Evolutionary conservation across 2,888 invertebrate genomes (phyloP).

Genomic region (Bruchidius siliquastri): DNA sequence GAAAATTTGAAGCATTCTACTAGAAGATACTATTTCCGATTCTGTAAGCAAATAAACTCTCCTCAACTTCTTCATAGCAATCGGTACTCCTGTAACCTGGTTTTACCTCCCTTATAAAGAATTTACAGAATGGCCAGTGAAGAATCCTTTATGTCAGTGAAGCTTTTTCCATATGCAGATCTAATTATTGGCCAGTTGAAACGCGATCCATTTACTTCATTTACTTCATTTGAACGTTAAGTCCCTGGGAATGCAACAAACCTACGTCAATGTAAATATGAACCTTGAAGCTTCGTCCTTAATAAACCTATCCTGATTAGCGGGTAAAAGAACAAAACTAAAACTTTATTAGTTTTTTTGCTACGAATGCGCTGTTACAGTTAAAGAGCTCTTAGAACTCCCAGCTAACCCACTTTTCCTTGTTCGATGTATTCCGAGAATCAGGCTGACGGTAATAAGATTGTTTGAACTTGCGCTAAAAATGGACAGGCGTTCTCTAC

Average conservation of each 20-base stretch:
- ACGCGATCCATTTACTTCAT: no score
- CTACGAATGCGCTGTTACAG: background rate
- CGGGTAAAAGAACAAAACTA: background rate
- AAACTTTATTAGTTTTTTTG: background rate
- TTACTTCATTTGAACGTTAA: background rate
- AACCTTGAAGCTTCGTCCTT: background rate
- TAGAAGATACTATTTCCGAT: no score
- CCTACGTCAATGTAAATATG: background rate
- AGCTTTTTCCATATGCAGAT: no score
- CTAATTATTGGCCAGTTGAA: no score
- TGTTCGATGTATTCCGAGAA: background rate
- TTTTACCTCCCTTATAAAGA: no score
- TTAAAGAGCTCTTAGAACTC: background rate
- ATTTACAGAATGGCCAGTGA: no score
- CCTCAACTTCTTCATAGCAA: no score
- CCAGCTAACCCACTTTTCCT: background rate
- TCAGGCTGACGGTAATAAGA: background rate
- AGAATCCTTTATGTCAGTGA: no score
- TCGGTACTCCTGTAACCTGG: no score
- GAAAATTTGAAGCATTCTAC: no score
- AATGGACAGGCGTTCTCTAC: background rate
- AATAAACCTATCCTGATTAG: background rate
- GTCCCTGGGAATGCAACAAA: background rate
- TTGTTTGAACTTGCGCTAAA: background rate
- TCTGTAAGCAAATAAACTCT: no score